phyloP scores from a whole-genome alignment of 2,797 vertebrate species.

The Phalloptychus januarius region DNA sequence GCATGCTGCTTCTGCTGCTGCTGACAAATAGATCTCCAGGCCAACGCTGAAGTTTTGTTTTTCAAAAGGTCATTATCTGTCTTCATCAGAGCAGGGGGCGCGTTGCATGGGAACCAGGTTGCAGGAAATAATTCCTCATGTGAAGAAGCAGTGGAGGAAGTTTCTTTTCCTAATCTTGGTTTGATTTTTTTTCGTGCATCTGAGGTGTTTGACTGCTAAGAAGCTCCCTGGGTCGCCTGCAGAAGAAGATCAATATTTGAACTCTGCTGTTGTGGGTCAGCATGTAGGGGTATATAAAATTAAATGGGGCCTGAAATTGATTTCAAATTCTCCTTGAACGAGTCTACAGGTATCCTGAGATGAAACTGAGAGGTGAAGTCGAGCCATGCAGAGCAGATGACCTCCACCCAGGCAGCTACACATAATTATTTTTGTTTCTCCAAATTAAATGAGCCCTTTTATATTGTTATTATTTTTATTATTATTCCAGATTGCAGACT shows the following conservation, averaged over 20 bases:
- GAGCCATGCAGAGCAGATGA: slow-evolving; percentile 44
- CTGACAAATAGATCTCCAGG: slow-evolving; percentile 61
- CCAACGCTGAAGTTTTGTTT: slow-evolving; percentile 61
- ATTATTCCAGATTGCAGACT: slow-evolving; percentile 32
- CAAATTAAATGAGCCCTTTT: slow-evolving; percentile 69
- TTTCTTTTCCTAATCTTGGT: slow-evolving; percentile 20
- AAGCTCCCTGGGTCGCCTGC: slow-evolving; percentile 61
- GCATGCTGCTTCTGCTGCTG: slow-evolving; percentile 39
- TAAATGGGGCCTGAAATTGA: slow-evolving; percentile 82
- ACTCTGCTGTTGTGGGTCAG: slow-evolving; percentile 67
- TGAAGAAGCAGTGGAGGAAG: slow-evolving; percentile 18
- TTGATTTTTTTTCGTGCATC: slow-evolving; percentile 34
- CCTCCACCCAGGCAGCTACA: slow-evolving; percentile 54
- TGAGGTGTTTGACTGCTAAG: slow-evolving; percentile 54
- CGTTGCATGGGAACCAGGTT: slow-evolving; percentile 35
- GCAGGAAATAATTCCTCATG: slow-evolving; percentile 20
- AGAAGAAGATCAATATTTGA: slow-evolving; percentile 74
- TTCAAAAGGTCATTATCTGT: slow-evolving; percentile 70
- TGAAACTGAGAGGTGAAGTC: slow-evolving; percentile 31
- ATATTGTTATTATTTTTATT: slow-evolving; percentile 55
- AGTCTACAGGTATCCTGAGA: slow-evolving; percentile 63
- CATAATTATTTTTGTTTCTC: slow-evolving; percentile 70
- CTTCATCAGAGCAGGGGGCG: slow-evolving; percentile 44
- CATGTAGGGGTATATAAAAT: slow-evolving; percentile 74
- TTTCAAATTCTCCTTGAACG: slow-evolving; percentile 72